A percentile compares a stretch with the other conserved stretches of the same genome.
These are phyloP conservation scores for Phasianus colchicus DNA, from an alignment of 2,113 vertebrate genomes.

Conservation along the genomic window DNA sequence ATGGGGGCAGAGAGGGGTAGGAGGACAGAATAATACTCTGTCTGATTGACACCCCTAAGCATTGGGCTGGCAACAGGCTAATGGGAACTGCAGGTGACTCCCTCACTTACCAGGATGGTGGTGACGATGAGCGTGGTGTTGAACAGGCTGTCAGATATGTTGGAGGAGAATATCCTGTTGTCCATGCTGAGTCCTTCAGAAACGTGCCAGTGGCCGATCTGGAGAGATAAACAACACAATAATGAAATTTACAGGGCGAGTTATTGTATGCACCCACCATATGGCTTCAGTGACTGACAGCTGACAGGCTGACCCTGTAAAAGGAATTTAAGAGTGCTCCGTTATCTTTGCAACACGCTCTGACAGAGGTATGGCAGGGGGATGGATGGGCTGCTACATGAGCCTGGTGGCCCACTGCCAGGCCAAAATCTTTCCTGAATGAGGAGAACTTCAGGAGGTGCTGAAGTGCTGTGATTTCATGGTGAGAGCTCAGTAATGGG, in stretches of 20 bases:
- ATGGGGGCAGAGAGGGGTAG: neutral
- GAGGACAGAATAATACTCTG: neutral
- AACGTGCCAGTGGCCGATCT: slow-evolving; percentile 98
- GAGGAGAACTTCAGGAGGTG: neutral
- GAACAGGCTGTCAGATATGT: slow-evolving; percentile 93
- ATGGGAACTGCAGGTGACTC: slow-evolving; percentile 19
- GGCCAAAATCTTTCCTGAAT: neutral
- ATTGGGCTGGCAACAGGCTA: neutral
- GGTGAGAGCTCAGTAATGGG: neutral
- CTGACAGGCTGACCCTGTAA: neutral
- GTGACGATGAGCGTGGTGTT: slow-evolving; percentile 96
- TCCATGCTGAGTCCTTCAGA: slow-evolving; percentile 96
- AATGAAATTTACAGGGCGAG: slow-evolving; percentile 20
- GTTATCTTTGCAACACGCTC: neutral
- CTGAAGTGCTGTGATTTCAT: neutral
- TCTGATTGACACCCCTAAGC: neutral
- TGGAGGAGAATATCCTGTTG: slow-evolving; percentile 89
- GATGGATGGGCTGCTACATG: neutral
- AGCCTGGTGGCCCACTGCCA: neutral
- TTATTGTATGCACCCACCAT: neutral
- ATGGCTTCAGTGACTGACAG: slow-evolving; percentile 15
- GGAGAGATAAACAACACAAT: slow-evolving; percentile 60
- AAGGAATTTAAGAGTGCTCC: neutral
- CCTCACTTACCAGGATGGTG: slow-evolving; percentile 94
- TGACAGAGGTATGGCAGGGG: neutral